Conservation (phyloP, 2,888 invertebrate species). For the Folsomia manolachei region DNA sequence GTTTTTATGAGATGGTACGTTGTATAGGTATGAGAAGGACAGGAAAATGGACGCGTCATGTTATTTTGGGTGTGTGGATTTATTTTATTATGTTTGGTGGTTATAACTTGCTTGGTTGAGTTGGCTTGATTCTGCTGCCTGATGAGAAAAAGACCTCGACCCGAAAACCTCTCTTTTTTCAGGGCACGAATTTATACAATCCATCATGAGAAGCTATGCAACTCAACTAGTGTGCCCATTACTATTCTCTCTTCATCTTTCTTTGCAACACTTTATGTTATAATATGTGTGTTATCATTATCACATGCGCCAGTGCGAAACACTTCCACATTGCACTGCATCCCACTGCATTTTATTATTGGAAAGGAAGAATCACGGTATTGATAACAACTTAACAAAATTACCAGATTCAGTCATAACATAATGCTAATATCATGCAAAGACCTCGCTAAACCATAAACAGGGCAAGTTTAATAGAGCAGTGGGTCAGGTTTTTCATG, state of each 20-base stretch:
- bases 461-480: constrained; percentile 51
- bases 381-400: not conserved
- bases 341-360: not conserved
- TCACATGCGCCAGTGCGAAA: not conserved
- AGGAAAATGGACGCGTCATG: not conserved
- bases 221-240: constrained; percentile 4
- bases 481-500: constrained; percentile 43
- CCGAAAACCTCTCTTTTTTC: constrained; percentile 45
- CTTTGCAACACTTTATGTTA: not conserved
- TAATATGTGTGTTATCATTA: not conserved
- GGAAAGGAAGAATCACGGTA: not conserved
- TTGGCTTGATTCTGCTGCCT: too few species aligned
- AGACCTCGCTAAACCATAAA: constrained; percentile 25
- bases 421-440: not conserved
- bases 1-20: not conserved
- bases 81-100: too few species aligned
- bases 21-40: not conserved
- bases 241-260: not conserved
- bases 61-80: constrained; percentile 20
- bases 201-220: constrained; percentile 14
- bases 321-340: not conserved
- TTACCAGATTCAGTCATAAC: not conserved
- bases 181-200: constrained; percentile 15
- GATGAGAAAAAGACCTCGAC: constrained; percentile 47
- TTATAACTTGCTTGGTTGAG: too few species aligned